Percentiles rank a stretch among this genome's conserved stretches.
Conservation (phyloP, 2,797 vertebrate species). For the Gambelia wislizenii region DNA sequence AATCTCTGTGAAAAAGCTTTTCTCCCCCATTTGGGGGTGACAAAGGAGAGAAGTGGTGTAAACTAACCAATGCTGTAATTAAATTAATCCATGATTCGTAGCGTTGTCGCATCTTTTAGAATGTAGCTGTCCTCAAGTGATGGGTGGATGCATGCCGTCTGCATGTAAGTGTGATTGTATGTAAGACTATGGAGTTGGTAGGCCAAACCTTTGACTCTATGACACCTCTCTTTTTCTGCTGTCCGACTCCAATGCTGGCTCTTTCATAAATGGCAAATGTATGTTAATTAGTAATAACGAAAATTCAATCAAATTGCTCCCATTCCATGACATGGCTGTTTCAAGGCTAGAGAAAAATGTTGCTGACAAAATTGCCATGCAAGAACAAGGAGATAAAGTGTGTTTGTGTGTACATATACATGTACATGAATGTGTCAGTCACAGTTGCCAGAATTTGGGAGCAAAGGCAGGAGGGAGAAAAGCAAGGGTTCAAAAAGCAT, state of each 20-base stretch:
- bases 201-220: too few relatives aligned
- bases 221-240: too few relatives aligned
- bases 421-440: too few relatives aligned
- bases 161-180: background rate
- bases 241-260: background rate
- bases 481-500: background rate
- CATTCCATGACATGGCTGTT: background rate
- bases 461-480: too few relatives aligned
- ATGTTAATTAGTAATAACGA: too few relatives aligned
- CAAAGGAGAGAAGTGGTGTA: background rate
- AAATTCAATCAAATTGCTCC: background rate
- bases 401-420: too few relatives aligned
- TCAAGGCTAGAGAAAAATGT: background rate
- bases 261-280: background rate
- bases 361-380: background rate
- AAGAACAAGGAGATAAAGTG: too few relatives aligned
- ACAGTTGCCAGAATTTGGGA: too few relatives aligned
- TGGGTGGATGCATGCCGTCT: background rate
- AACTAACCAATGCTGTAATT: conserved; percentile 30
- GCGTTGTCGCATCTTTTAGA: background rate
- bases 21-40: background rate
- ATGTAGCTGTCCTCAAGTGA: background rate
- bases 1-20: background rate
- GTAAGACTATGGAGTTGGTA: background rate
- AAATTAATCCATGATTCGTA: conserved; percentile 31